Conservation (phyloP, 1,140 invertebrate species). For the Heliconius himera region DNA sequence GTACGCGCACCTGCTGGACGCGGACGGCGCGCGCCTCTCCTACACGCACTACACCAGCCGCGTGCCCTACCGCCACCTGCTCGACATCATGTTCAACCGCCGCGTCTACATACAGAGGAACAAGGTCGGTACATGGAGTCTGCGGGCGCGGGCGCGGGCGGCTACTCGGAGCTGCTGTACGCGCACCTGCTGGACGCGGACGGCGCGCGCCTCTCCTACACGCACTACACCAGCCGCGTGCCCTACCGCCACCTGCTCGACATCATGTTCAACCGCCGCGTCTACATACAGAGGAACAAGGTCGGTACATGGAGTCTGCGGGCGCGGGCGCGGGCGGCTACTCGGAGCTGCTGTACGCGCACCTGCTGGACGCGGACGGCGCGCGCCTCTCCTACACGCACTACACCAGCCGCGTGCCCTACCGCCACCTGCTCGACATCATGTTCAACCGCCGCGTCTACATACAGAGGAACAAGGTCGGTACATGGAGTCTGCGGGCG, state of each 20-base stretch:
- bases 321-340: conserved; percentile 78
- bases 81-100: conserved; percentile 90
- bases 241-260: conserved; percentile 86
- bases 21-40: conserved; percentile 87
- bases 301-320: conserved; percentile 61
- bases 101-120: conserved; percentile 88
- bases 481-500: neutral
- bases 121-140: conserved; percentile 80
- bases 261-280: conserved; percentile 89
- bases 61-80: conserved; percentile 84
- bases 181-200: conserved; percentile 90
- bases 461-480: conserved; percentile 87
- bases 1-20: conserved; percentile 90
- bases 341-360: conserved; percentile 89
- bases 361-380: conserved; percentile 89
- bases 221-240: conserved; percentile 89
- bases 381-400: conserved; percentile 90
- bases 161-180: conserved; percentile 89
- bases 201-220: conserved; percentile 89
- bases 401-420: conserved; percentile 87
- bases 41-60: conserved; percentile 91
- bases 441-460: conserved; percentile 89
- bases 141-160: conserved; percentile 54
- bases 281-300: conserved; percentile 88
- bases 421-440: conserved; percentile 87